These are phyloP conservation scores for Lanius collurio DNA, from an alignment of 2,113 vertebrate genomes.

Conservation along the genomic window DNA sequence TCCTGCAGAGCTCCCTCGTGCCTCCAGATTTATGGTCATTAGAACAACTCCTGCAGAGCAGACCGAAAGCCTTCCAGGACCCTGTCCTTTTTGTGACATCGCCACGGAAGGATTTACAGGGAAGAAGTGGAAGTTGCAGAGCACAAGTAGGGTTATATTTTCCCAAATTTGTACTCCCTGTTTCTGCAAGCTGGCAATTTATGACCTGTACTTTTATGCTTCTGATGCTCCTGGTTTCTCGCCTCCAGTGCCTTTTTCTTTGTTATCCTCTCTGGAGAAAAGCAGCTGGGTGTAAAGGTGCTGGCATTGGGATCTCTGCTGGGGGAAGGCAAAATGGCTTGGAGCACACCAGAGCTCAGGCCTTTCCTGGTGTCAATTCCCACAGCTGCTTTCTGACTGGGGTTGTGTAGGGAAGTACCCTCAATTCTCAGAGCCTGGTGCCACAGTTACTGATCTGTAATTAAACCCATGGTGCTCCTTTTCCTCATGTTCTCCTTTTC, in stretches of 20 bases:
- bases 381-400: not conserved
- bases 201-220: not conserved
- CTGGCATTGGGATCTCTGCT: accelerated
- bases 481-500: not conserved
- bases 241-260: not conserved
- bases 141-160: not conserved
- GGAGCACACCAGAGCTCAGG: not conserved
- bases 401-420: not conserved
- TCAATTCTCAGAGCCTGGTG: not conserved
- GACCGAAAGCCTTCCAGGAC: not conserved
- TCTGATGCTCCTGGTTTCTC: not conserved
- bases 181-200: not conserved
- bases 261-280: not conserved
- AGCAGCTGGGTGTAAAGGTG: accelerated
- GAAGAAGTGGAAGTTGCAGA: not conserved
- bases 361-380: not conserved
- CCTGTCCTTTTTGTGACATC: not conserved
- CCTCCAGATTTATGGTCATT: not conserved
- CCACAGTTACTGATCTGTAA: not conserved
- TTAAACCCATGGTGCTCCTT: not conserved
- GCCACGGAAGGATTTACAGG: not conserved
- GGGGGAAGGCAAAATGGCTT: not conserved
- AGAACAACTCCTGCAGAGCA: not conserved
- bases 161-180: not conserved
- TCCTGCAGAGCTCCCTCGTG: not conserved